These are phyloP conservation scores for Aplocera efformata DNA, from an alignment of 2,888 invertebrate species.

Conservation along the genomic window DNA sequence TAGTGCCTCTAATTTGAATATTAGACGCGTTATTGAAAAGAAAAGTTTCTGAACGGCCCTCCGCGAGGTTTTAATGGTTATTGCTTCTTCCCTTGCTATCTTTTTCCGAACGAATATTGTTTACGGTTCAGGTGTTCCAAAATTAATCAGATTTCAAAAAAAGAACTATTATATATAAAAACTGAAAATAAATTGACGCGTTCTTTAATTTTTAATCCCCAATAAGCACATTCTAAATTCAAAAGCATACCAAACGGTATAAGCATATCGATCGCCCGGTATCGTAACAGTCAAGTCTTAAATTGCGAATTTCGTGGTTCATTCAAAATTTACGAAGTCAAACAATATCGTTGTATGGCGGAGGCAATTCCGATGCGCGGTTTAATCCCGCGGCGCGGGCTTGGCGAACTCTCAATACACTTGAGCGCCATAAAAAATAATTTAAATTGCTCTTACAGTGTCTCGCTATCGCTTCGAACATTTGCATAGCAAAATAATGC, in stretches of 20 bases:
- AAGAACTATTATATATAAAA: too few species aligned
- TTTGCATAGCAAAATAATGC: constrained; percentile 81
- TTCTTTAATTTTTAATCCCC: too few species aligned
- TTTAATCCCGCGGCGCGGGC: constrained; percentile 46
- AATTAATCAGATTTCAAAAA: constrained; percentile 9
- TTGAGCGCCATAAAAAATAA: constrained; percentile 80
- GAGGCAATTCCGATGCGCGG: constrained; percentile 54
- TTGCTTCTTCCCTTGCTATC: constrained; percentile 63
- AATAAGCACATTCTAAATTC: too few species aligned
- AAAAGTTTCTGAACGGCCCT: constrained; percentile 73
- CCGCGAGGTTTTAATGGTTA: constrained; percentile 75
- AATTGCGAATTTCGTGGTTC: constrained; percentile 53
- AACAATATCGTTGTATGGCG: constrained; percentile 34
- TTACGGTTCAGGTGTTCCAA: constrained; percentile 44
- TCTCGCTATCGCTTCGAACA: constrained; percentile 71
- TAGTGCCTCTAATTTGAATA: constrained; percentile 77
- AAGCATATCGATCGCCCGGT: constrained; percentile 23
- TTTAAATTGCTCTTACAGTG: constrained; percentile 80
- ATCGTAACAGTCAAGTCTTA: constrained; percentile 32
- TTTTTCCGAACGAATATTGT: constrained; percentile 39
- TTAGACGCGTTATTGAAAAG: constrained; percentile 80
- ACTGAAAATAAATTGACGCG: too few species aligned
- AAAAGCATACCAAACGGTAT: background rate
- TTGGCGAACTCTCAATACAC: constrained; percentile 76
- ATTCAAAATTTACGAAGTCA: constrained; percentile 66